These are phyloP conservation scores for Drosophila chauvacae DNA, from an alignment of 1,140 invertebrate species.

Conservation along the genomic window DNA sequence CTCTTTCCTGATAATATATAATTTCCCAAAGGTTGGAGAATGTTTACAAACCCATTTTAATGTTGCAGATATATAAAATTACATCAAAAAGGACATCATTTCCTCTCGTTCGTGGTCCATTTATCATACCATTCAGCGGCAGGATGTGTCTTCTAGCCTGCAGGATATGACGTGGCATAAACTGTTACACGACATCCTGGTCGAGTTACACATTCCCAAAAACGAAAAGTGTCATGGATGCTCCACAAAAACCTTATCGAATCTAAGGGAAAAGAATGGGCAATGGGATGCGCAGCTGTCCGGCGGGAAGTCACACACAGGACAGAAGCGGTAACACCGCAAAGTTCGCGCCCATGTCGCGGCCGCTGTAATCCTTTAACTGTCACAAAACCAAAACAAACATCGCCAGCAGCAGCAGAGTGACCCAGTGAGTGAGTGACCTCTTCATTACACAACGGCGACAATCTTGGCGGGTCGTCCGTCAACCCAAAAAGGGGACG, in stretches of 20 bases:
- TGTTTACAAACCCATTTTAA: background rate
- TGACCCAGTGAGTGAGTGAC: constrained; percentile 51
- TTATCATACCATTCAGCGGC: constrained; percentile 50
- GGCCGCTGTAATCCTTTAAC: constrained; percentile 69
- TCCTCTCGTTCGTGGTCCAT: constrained; percentile 22
- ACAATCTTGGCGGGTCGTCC: constrained; percentile 44
- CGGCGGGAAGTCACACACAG: constrained; percentile 27
- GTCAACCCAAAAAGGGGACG: constrained; percentile 9
- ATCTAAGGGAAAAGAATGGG: constrained; percentile 13
- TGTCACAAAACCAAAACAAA: constrained; percentile 67
- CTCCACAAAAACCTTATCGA: constrained; percentile 41
- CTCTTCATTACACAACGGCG: constrained; percentile 69
- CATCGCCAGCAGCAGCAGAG: background rate
- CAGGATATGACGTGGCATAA: constrained; percentile 72
- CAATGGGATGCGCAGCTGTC: constrained; percentile 29
- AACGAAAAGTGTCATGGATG: constrained; percentile 8
- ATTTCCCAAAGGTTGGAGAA: too few relatives aligned
- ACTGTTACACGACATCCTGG: constrained; percentile 15
- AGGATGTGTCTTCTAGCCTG: constrained; percentile 30
- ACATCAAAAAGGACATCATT: constrained; percentile 1
- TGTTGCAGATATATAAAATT: background rate
- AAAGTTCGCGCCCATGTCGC: constrained; percentile 77
- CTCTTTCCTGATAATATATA: background rate
- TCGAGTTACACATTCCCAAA: background rate
- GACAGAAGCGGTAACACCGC: constrained; percentile 36